Evolutionary conservation across 2,113 vertebrate species (phyloP), one percentile per base, ranked within the genome.

Genomic region (Gasterosteus nipponicus): DNA sequence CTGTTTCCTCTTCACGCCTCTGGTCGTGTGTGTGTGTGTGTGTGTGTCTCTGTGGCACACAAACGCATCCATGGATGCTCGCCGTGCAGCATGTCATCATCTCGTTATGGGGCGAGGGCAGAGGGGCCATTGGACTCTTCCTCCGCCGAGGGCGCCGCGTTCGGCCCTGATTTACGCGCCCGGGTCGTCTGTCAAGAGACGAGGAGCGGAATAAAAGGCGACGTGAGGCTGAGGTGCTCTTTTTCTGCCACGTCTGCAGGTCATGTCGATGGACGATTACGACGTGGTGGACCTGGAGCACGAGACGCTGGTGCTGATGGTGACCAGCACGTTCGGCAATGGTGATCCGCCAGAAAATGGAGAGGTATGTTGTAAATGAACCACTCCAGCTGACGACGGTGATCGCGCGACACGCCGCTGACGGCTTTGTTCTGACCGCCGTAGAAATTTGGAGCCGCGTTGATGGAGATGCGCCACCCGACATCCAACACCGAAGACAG

Each of bases 381-480:
- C 14, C 67, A 18, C 14, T 59, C 18, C 3, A 31, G 9, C 18
- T 59, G 8, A 49, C 31, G 3, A 51, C 4, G 51, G 26, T 7
- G 2, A 51, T 4, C n/a, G n/a, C 14, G 35, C 3, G 29, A 2
- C 19, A 47, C 22, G 63, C 41, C 31, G 18, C 19, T 62, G 39
- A 78, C 22, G 0, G 3, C 7, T n/a, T 7, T n/a, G 83, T 7
- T 51, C 75, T 41, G 74, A 67, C 73, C 42, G 35, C n/a, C 83
- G 7, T 39, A 99, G 98, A 99, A 99, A 95, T 99, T 99, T 46
- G 97, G 96, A 90, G 96, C 93, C 0, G 97, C 96, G 0, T 85
- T 99, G 73, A 99, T 99, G 98, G 98, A 99, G 85, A 98, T 99
- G 96, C 95, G 95, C 62, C 97, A 98, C 76, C 97, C 97, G 56